Percentiles rank a stretch among this genome's conserved stretches.
phyloP scores from a whole-genome alignment of 2,797 vertebrate species.

The Perodicticus potto region DNA sequence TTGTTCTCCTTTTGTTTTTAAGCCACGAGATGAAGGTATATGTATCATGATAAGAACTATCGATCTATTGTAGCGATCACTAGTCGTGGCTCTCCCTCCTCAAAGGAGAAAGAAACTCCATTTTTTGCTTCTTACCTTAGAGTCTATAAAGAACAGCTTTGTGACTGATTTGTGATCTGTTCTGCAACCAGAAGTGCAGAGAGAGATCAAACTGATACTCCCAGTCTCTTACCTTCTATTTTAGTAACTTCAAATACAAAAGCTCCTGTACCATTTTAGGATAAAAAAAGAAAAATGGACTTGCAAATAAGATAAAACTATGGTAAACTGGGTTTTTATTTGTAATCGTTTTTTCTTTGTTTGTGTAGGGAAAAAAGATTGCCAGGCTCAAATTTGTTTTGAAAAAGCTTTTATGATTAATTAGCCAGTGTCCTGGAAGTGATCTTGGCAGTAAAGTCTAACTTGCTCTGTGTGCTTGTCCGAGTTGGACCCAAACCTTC shows the following conservation, averaged over 20 bases:
- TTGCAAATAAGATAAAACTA: conserved; percentile 41
- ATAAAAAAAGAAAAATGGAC: background rate
- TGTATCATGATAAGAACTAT: background rate
- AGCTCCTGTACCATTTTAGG: conserved; percentile 13
- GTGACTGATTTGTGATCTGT: background rate
- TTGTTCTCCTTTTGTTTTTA: conserved; percentile 25
- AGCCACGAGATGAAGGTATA: background rate
- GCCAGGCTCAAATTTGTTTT: conserved; percentile 76
- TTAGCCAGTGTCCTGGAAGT: conserved; percentile 80
- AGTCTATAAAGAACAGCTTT: conserved; percentile 37
- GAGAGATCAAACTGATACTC: background rate
- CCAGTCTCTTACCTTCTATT: background rate
- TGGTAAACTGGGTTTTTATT: conserved; percentile 24
- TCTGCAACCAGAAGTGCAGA: background rate
- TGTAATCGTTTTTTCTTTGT: conserved; percentile 51
- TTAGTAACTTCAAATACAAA: conserved; percentile 47
- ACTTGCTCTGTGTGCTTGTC: conserved; percentile 58
- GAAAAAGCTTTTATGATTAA: conserved; percentile 83
- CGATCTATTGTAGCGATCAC: background rate
- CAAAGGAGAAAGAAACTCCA: background rate
- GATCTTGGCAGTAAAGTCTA: conserved; percentile 80
- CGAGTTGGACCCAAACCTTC: conserved; percentile 66
- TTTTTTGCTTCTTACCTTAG: conserved; percentile 19
- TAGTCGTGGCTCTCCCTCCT: background rate
- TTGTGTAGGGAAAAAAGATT: conserved; percentile 48